Evolutionary conservation across 1,140 invertebrate genomes (phyloP), one percentile per base, ranked within the genome.

Genomic region (Pseudachorutes palmiensis): DNA sequence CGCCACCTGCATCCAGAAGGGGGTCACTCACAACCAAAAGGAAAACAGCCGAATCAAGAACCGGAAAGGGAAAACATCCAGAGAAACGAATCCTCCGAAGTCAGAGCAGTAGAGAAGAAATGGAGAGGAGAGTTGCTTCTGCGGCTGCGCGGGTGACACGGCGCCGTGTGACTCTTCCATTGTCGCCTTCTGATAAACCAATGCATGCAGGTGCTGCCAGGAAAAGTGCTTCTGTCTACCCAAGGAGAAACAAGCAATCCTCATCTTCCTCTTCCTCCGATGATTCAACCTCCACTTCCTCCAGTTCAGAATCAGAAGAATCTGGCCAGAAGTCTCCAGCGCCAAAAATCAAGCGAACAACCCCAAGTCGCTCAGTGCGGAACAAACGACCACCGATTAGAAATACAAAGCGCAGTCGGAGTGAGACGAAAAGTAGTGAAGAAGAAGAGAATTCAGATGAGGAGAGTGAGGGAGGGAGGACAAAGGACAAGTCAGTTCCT

Each of bases 191-290:
- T 28, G 68, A 67, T 2, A 62, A 61, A 24, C 14, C 45, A 19
- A 62, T 60, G 2, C 65, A 69, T 55, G 51, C 51, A 14, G 68
- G 68, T 24, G 71, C 71, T 29, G 71, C 68, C 12, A 57, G 71
- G 51, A 72, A 72, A 63, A 70, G 68, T 29, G 71, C 71, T 14
- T 55, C 68, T 33, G 32, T 72, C 2, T 65, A 36, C 48, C 65
- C 65, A 16, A 31, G 66, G 5, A 33, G 65, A n/a, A 55, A 55
- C 24, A 55, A 55, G 24, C 51, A 22, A 19, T 31, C 58, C 14
- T 26, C 57, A 32, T 32, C 31, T 16, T 67, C 49, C 51, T 62
- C 66, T 24, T 64, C 55, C 26, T 66, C 64, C 19, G 29, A 66
- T 16, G 29, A 66, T 22, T 48, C 59, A 2, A 48, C 33, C 5